These are phyloP conservation scores for Sebastes hopkinsi DNA, from an alignment of 2,797 vertebrate species.

Conservation along the genomic window DNA sequence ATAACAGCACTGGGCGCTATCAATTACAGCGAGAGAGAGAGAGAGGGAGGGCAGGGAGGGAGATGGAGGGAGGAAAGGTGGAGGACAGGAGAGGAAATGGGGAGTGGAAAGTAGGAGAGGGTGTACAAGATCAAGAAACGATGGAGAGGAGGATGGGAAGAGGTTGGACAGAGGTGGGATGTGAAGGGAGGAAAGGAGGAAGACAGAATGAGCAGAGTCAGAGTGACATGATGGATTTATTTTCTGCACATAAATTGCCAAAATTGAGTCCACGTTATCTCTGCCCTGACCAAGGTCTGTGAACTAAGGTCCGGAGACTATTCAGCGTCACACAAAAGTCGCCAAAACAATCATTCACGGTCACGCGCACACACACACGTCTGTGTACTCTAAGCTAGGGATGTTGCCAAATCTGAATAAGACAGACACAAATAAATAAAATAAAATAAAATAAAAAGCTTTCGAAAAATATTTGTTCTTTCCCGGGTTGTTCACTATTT, in stretches of 20 bases:
- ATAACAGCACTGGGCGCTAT: constrained; percentile 73
- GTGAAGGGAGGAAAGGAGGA: background rate
- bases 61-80: background rate
- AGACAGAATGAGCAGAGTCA: background rate
- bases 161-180: background rate
- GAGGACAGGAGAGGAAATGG: background rate
- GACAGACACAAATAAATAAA: background rate
- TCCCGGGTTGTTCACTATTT: background rate
- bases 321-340: background rate
- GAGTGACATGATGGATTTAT: constrained; percentile 33
- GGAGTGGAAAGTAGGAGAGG: constrained; percentile 1
- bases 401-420: background rate
- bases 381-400: background rate
- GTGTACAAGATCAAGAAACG: background rate
- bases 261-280: constrained; percentile 38
- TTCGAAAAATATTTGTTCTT: background rate
- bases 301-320: constrained; percentile 24
- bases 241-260: background rate
- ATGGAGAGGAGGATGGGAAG: background rate
- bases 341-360: background rate
- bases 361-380: background rate
- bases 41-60: background rate
- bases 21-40: constrained; percentile 65
- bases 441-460: background rate
- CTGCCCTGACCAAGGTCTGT: constrained; percentile 25